Conservation (phyloP, 1,140 invertebrate species). For the Sinonovacula constricta region DNA sequence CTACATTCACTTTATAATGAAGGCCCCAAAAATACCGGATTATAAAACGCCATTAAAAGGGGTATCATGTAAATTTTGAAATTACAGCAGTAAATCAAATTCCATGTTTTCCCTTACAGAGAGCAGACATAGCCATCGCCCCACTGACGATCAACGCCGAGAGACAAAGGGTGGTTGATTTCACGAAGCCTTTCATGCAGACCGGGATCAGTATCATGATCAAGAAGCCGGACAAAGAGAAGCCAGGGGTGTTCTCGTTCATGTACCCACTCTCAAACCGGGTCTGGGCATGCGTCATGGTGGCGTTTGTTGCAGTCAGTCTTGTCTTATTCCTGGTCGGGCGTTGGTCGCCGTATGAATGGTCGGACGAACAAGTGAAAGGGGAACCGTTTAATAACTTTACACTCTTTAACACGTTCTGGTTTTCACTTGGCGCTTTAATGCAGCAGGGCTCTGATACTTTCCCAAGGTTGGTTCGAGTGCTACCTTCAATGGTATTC, state of each 20-base stretch:
- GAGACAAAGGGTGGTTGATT: slow-evolving; percentile 95
- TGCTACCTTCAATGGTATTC: too few species aligned
- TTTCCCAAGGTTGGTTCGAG: slow-evolving; percentile 90
- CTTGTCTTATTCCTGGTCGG: slow-evolving; percentile 89
- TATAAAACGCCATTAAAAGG: too few species aligned
- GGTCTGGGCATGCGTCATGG: slow-evolving; percentile 98
- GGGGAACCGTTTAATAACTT: slow-evolving; percentile 81
- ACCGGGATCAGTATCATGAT: slow-evolving; percentile 98
- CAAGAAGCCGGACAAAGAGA: slow-evolving; percentile 96
- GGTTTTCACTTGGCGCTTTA: slow-evolving; percentile 97
- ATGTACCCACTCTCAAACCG: slow-evolving; percentile 96
- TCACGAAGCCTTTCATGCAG: slow-evolving; percentile 98
- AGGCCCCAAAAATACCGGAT: too few species aligned
- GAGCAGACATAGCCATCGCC: slow-evolving; percentile 97
- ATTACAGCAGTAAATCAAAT: background rate
- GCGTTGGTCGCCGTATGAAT: slow-evolving; percentile 97
- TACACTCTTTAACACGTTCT: slow-evolving; percentile 83
- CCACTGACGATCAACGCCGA: slow-evolving; percentile 97
- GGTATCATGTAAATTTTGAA: too few species aligned
- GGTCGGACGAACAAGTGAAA: slow-evolving; percentile 85
- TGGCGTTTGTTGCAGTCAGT: slow-evolving; percentile 97
- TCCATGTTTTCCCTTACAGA: slow-evolving; percentile 81
- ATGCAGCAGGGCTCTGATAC: slow-evolving; percentile 99
- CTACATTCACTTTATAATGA: too few species aligned
- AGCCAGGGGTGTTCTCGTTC: slow-evolving; percentile 96